These are phyloP conservation scores for Anas bahamensis DNA, from an alignment of 2,797 vertebrate species.

Conservation along the genomic window DNA sequence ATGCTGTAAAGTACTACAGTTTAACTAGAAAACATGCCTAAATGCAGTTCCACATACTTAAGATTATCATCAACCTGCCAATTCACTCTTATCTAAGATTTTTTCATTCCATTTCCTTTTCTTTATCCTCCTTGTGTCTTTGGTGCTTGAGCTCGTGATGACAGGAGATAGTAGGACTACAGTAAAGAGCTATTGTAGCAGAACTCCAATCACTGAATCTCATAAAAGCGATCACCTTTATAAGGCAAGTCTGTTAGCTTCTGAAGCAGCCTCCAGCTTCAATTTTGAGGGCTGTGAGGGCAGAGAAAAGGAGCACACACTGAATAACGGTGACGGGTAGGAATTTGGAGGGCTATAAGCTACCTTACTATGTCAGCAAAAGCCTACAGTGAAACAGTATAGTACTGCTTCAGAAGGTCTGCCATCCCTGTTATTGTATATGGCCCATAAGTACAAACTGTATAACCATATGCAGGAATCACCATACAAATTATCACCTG, in stretches of 20 bases:
- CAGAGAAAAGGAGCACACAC: neutral
- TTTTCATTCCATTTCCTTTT: conserved; percentile 12
- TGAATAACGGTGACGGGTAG: neutral
- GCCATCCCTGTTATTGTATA: neutral
- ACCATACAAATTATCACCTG: neutral
- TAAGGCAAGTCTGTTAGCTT: neutral
- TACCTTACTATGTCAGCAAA: neutral
- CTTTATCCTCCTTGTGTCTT: conserved; percentile 14
- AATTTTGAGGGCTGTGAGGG: neutral
- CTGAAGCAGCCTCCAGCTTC: neutral
- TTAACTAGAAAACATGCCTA: neutral
- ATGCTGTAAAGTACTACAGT: neutral
- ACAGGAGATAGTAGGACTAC: neutral
- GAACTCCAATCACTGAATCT: neutral
- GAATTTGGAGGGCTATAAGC: neutral
- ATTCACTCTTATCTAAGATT: conserved; percentile 3
- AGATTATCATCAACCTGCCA: conserved; percentile 21
- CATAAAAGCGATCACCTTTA: neutral
- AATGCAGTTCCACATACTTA: conserved; percentile 2
- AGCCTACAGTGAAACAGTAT: neutral
- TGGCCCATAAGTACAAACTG: neutral
- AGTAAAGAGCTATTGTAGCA: conserved; percentile 16
- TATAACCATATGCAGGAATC: neutral
- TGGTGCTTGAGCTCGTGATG: neutral
- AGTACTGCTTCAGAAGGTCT: neutral